Conservation (phyloP, 2,888 invertebrate genomes). For the Cremastinae sp. region DNA sequence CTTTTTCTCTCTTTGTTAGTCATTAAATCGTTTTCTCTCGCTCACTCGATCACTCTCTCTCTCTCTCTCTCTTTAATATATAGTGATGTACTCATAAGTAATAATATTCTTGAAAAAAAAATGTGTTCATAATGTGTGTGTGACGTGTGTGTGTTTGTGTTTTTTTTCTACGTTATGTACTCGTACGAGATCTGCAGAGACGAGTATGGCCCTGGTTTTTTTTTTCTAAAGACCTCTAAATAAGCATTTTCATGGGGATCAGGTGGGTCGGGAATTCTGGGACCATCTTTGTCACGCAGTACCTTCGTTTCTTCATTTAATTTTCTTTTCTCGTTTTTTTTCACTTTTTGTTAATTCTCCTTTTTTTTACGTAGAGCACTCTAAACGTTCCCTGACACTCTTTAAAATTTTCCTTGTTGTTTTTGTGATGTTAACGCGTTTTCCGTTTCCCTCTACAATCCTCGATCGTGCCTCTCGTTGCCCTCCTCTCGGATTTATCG, state of each 20-base stretch:
- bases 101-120: constrained; percentile 74
- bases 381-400: no score
- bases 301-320: constrained; percentile 40
- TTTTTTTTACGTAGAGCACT: constrained; percentile 36
- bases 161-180: constrained; percentile 52
- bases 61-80: constrained; percentile 67
- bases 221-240: constrained; percentile 58
- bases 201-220: constrained; percentile 67
- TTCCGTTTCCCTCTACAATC: constrained; percentile 6
- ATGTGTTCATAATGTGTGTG: constrained; percentile 73
- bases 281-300: constrained; percentile 55
- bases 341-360: constrained; percentile 66
- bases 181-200: constrained; percentile 69
- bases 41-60: constrained; percentile 53
- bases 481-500: constrained; percentile 57
- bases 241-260: constrained; percentile 38
- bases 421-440: constrained; percentile 63
- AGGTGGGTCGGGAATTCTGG: constrained; percentile 20
- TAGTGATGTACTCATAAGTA: constrained; percentile 76
- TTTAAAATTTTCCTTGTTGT: constrained; percentile 67
- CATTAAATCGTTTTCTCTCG: constrained; percentile 52
- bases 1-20: constrained; percentile 45
- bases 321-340: constrained; percentile 59
- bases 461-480: constrained; percentile 58
- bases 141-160: constrained; percentile 57